These are phyloP conservation scores for Malaclemys terrapin DNA, from an alignment of 2,113 vertebrate genomes.

Conservation along the genomic window DNA sequence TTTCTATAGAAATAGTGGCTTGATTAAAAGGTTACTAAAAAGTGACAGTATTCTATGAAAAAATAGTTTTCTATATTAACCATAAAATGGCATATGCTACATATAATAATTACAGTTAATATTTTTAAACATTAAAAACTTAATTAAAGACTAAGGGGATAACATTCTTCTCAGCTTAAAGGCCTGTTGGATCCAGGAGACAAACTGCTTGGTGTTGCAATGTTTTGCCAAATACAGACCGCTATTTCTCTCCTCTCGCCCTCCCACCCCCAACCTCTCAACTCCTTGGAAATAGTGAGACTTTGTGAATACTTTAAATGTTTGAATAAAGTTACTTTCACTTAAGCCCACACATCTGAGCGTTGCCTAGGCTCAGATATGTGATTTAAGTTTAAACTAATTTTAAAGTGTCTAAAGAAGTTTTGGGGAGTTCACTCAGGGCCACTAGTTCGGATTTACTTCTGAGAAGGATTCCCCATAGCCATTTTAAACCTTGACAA, in stretches of 20 bases:
- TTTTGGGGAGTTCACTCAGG: constrained; percentile 4
- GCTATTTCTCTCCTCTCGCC: neutral
- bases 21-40: neutral
- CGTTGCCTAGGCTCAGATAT: neutral
- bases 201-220: neutral
- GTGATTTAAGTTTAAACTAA: neutral
- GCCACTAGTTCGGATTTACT: neutral
- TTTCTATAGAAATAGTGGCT: neutral
- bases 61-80: neutral
- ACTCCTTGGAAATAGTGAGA: neutral
- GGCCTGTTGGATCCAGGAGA: neutral
- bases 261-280: neutral
- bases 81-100: neutral
- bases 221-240: neutral
- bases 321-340: neutral
- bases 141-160: neutral
- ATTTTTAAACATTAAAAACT: neutral
- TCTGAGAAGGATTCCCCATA: neutral
- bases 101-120: neutral
- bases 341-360: neutral
- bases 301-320: neutral
- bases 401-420: constrained; percentile 1
- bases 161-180: neutral
- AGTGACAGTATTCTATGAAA: neutral
- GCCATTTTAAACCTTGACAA: neutral